Base-by-base conservation (phyloP, 2,797 vertebrate genomes). In the Takifugu rubripes region DNA sequence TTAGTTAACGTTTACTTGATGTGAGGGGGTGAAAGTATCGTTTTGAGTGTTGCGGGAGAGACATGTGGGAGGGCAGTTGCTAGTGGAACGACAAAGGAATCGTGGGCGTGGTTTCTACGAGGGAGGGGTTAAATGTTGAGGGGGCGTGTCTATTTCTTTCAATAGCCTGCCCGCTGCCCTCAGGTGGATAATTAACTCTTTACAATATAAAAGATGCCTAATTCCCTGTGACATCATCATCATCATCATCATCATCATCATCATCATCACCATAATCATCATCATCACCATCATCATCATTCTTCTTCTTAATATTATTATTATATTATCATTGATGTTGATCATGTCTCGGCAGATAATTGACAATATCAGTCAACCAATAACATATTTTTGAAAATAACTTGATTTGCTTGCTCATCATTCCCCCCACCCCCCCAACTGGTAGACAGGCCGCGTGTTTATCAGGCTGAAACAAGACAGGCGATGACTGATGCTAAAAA, bases 81-180 rank as follows among this genome's bases (percentile, higher is more conserved):
- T 42, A 36, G 6, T 14, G 25, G 15, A 50, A 45, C 2, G 1
- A 46, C n/a, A 17, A 44, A 44, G n/a, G 16, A 9, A 6, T 6
- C 48, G 31, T 51, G 56, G 80, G 75, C 0, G 74, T 53, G 67
- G 59, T 24, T 54, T 59, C 16, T 6, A 17, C 15, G 46, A 44
- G 72, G 83, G 73, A 2, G 4, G 52, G 26, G 53, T 61, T 70
- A 31, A 27, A 36, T 33, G 15, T 9, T 47, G 27, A 33, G 46
- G 57, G 9, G 62, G 62, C 68, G 26, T 68, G 54, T 16, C 59
- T 64, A 60, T 14, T 67, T 8, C 47, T 57, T 78, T 40, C 64
- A 27, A 50, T 44, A 65, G 17, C 14, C 21, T 24, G 24, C 14
- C 15, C 59, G 45, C 57, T 59, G 11, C 16, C 12, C n/a, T 58